These are phyloP conservation scores for Oostethus manadensis DNA, from an alignment of 2,113 vertebrate genomes.

Conservation along the genomic window DNA sequence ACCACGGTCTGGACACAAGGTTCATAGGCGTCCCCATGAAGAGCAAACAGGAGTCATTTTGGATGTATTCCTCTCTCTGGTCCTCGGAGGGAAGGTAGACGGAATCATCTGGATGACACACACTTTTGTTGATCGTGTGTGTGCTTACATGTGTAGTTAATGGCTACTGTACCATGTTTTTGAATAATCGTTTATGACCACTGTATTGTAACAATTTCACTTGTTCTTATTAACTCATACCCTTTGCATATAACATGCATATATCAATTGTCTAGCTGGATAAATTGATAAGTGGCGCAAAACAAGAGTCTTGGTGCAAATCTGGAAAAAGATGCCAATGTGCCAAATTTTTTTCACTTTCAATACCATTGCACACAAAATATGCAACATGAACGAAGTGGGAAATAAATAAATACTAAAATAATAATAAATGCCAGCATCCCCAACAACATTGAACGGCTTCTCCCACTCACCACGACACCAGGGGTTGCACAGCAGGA, in stretches of 20 bases:
- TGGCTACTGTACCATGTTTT: too few species aligned
- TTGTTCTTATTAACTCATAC: too few species aligned
- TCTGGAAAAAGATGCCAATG: too few species aligned
- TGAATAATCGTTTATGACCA: too few species aligned
- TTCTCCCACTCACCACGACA: slow-evolving; percentile 52
- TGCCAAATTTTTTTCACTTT: too few species aligned
- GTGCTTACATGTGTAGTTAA: too few species aligned
- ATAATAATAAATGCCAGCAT: neutral
- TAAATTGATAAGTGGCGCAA: too few species aligned
- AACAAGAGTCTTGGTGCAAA: too few species aligned
- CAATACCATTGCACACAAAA: too few species aligned
- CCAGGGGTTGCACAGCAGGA: slow-evolving; percentile 73
- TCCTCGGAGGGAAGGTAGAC: slow-evolving; percentile 64
- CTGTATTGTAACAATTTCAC: too few species aligned
- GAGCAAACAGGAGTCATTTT: slow-evolving; percentile 63
- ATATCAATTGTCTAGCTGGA: too few species aligned
- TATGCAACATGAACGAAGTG: neutral
- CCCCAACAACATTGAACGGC: neutral
- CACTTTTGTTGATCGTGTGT: neutral
- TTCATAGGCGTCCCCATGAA: slow-evolving; percentile 64
- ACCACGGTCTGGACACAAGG: slow-evolving; percentile 59
- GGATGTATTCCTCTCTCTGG: slow-evolving; percentile 69
- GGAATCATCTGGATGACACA: slow-evolving; percentile 55
- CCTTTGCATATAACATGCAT: too few species aligned
- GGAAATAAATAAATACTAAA: neutral